Base-by-base conservation (phyloP, 2,888 invertebrate species). In the Agonum fuliginosum region DNA sequence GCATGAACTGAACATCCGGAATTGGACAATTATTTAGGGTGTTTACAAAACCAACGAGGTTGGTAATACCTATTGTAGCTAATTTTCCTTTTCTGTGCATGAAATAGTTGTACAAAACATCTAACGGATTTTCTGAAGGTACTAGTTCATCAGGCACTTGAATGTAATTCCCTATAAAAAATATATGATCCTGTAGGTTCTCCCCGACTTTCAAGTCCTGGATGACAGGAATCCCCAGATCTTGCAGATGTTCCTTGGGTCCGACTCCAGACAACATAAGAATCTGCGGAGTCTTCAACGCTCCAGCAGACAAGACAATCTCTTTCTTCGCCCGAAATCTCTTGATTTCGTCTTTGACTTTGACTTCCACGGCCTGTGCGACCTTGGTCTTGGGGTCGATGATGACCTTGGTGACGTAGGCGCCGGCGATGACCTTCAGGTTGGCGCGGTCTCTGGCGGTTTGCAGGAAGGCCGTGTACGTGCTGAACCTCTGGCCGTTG, bases 231-330 rank as follows among this genome's bases (percentile, higher is more conserved):
- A 86, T 85, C 2, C 83, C 83, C n/a, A 85, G 78, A 24, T 84
- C 80, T 34, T 84, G 77, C 2, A 88, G 83, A 77, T 87, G 86
- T 4, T 85, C 82, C 24, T 80, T 82, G 0, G 87, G 88, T 2
- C 88, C 88, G 1, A 90, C 84, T 1, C 91, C 91, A 3, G 90
- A 91, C 37, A 91, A 82, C 89, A 91, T 88, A 17, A 92, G 84
- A 10, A 92, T 82, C 81, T 92, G 91, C 0, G 91, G 90, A 17
- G 91, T 89, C 83, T 92, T 92, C 80, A 93, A 89, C 1, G 92
- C 88, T 0, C 93, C 92, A 1, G 89, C 90, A n/a, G 90, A 87
- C 20, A 92, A 82, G 76, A 92, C 90, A 0, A 92, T 86, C 80
- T 90, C 90, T 80, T 88, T 89, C 41, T 87, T 86, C 1, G 89